These are phyloP conservation scores for Eulemur rubriventer DNA, from an alignment of 2,797 vertebrate species.

Conservation along the genomic window DNA sequence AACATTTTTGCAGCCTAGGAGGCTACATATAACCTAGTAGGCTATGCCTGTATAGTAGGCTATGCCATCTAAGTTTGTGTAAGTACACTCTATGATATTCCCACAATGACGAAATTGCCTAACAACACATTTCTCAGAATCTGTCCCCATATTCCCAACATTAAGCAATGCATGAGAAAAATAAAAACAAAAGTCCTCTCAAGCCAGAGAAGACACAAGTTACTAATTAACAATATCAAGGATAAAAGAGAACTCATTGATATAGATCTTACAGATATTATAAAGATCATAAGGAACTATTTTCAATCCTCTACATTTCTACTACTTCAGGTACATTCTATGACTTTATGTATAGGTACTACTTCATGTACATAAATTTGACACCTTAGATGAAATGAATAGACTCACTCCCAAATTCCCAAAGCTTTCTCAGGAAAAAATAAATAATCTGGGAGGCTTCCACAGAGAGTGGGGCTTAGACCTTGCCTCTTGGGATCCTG, in stretches of 20 bases:
- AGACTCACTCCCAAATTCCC: background rate
- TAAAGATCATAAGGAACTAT: background rate
- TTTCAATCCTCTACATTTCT: background rate
- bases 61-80: background rate
- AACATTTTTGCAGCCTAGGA: background rate
- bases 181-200: background rate
- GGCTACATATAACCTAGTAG: background rate
- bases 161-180: background rate
- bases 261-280: background rate
- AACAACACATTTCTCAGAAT: background rate
- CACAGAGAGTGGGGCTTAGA: too few species aligned
- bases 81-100: background rate
- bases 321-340: background rate
- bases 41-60: background rate
- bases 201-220: background rate
- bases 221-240: background rate
- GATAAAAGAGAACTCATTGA: background rate
- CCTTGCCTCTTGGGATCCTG: too few species aligned
- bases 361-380: background rate
- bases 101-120: background rate
- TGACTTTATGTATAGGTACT: background rate
- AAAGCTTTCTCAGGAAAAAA: background rate
- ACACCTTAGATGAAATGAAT: background rate
- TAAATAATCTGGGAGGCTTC: background rate
- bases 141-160: background rate